These are phyloP conservation scores for Pentalonia nigronervosa DNA, from an alignment of 1,140 invertebrate species.

Conservation along the genomic window DNA sequence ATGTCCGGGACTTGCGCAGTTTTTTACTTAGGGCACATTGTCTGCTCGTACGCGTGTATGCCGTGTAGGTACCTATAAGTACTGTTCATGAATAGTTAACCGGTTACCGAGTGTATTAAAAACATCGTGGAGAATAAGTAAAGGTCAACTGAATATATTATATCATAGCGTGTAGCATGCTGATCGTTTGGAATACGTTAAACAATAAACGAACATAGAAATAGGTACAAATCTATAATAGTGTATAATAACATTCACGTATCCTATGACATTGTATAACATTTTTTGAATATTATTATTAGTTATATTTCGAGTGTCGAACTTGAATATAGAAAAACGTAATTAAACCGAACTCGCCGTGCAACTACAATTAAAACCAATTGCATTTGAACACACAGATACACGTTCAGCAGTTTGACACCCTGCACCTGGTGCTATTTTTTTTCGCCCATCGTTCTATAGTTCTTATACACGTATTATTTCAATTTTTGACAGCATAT, in stretches of 20 bases:
- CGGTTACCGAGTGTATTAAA: neutral
- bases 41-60: neutral
- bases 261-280: neutral
- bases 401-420: neutral
- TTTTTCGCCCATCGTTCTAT: no score
- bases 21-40: neutral
- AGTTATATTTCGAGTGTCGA: neutral
- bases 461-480: neutral
- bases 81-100: conserved; percentile 10
- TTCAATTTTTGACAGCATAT: neutral
- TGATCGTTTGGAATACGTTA: neutral
- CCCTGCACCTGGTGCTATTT: neutral
- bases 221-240: neutral
- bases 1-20: neutral
- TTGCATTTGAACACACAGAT: neutral
- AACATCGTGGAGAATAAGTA: neutral
- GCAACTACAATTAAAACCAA: neutral
- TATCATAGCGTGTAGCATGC: neutral
- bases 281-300: neutral
- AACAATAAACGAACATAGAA: neutral
- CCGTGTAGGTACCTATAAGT: neutral
- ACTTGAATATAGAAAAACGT: neutral
- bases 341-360: neutral
- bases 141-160: conserved; percentile 12
- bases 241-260: neutral